A percentile compares a stretch with the other conserved stretches of the same genome.
phyloP scores from a whole-genome alignment of 2,797 vertebrate genomes.

The Microcaecilia unicolor region DNA sequence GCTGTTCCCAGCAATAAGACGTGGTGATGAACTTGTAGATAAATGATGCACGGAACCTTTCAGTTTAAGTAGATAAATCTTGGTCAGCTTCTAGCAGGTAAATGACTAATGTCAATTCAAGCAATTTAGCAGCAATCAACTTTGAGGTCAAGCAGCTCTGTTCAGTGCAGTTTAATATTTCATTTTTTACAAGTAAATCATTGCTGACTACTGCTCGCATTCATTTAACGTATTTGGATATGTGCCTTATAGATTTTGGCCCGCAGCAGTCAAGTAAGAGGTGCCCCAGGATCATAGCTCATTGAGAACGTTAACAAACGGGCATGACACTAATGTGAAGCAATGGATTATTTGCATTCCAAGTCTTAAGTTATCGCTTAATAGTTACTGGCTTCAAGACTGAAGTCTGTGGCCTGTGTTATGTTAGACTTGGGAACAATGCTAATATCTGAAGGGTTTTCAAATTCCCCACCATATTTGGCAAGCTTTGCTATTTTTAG shows the following conservation, averaged over 20 bases:
- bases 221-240: conserved; percentile 43
- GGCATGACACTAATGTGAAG: conserved; percentile 54
- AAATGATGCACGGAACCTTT: conserved; percentile 32
- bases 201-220: conserved; percentile 41
- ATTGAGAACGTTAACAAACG: conserved; percentile 53
- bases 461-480: conserved; percentile 66
- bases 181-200: conserved; percentile 64
- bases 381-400: conserved; percentile 40
- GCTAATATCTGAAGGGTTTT: conserved; percentile 53
- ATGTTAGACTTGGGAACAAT: conserved; percentile 53
- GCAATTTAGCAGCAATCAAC: conserved; percentile 62
- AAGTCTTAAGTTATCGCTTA: conserved; percentile 48
- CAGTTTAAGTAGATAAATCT: conserved; percentile 42
- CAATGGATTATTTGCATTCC: conserved; percentile 56
- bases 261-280: conserved; percentile 39
- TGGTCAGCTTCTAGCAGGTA: conserved; percentile 69
- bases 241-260: conserved; percentile 26
- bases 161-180: conserved; percentile 50
- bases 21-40: conserved; percentile 29
- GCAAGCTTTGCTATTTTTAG: conserved; percentile 40
- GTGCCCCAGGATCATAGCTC: conserved; percentile 35
- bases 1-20: conserved; percentile 48
- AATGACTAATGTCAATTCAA: conserved; percentile 64
- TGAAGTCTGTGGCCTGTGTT: conserved; percentile 47
- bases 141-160: conserved; percentile 54